These are phyloP conservation scores for Atta colombica DNA, from an alignment of 1,140 invertebrate species.

Conservation along the genomic window DNA sequence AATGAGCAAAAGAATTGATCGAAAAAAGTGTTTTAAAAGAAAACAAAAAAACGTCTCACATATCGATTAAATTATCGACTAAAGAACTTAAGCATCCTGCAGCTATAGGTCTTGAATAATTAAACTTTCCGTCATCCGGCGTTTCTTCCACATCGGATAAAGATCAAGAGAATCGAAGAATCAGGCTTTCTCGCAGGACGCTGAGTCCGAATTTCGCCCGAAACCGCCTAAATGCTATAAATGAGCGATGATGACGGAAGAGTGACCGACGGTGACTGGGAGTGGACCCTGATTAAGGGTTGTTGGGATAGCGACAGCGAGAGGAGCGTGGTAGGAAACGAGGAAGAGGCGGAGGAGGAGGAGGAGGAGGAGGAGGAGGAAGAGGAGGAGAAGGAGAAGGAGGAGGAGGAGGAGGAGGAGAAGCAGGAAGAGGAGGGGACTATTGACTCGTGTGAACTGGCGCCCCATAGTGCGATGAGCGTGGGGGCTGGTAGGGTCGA, in stretches of 20 bases:
- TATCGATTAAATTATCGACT: background rate
- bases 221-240: conserved; percentile 81
- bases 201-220: conserved; percentile 47
- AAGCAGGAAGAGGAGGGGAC: conserved; percentile 67
- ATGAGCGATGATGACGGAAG: conserved; percentile 84
- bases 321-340: conserved; percentile 51
- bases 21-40: background rate
- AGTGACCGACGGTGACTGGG: conserved; percentile 72
- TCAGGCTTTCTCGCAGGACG: background rate
- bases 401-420: conserved; percentile 64
- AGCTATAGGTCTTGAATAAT: conserved; percentile 30
- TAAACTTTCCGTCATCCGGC: background rate
- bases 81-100: background rate
- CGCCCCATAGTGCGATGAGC: conserved; percentile 83
- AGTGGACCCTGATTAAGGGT: conserved; percentile 61
- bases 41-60: background rate
- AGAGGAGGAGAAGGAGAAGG: conserved; percentile 69
- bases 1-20: background rate
- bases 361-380: conserved; percentile 69
- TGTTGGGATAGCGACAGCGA: conserved; percentile 63
- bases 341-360: conserved; percentile 57
- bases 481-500: conserved; percentile 83
- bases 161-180: background rate
- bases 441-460: conserved; percentile 82
- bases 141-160: background rate